phyloP scores from a whole-genome alignment of 2,888 invertebrate genomes.

The Beris morrisii region DNA sequence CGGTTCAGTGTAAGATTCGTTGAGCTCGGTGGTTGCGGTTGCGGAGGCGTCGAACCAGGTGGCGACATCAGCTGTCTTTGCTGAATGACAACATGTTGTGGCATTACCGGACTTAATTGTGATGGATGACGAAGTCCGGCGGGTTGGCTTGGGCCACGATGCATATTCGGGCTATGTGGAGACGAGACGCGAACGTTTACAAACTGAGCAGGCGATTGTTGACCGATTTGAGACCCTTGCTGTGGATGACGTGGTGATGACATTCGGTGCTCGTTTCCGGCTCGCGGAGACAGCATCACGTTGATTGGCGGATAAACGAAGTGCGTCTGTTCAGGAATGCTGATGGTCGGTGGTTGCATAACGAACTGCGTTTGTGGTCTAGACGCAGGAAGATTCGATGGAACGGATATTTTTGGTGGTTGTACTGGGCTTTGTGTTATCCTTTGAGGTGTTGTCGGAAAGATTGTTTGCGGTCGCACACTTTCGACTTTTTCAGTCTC shows the following conservation, averaged over 20 bases:
- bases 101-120: conserved; percentile 37
- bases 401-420: conserved; percentile 3
- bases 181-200: conserved; percentile 50
- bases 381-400: conserved; percentile 4
- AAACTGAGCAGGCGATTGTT: conserved; percentile 27
- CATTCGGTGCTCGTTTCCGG: conserved; percentile 46
- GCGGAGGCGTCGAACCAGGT: conserved; percentile 32
- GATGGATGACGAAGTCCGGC: conserved; percentile 40
- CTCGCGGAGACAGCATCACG: conserved; percentile 54
- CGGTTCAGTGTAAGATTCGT: conserved; percentile 54
- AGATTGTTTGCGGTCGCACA: background rate
- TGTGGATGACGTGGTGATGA: conserved; percentile 43
- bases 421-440: conserved; percentile 14
- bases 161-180: conserved; percentile 52
- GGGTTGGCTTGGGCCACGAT: conserved; percentile 45
- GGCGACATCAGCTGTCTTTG: conserved; percentile 39
- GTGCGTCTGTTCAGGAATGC: conserved; percentile 61
- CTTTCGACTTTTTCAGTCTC: conserved; percentile 11
- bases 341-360: conserved; percentile 68
- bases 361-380: conserved; percentile 51
- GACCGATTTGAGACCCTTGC: conserved; percentile 40
- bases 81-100: conserved; percentile 41
- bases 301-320: conserved; percentile 49
- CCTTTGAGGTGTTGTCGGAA: background rate
- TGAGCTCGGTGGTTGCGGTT: conserved; percentile 48